Percentiles rank a stretch among this genome's conserved stretches.
Evolutionary conservation across 2,113 vertebrate genomes (phyloP).

Genomic region (Onychostruthus taczanowskii): DNA sequence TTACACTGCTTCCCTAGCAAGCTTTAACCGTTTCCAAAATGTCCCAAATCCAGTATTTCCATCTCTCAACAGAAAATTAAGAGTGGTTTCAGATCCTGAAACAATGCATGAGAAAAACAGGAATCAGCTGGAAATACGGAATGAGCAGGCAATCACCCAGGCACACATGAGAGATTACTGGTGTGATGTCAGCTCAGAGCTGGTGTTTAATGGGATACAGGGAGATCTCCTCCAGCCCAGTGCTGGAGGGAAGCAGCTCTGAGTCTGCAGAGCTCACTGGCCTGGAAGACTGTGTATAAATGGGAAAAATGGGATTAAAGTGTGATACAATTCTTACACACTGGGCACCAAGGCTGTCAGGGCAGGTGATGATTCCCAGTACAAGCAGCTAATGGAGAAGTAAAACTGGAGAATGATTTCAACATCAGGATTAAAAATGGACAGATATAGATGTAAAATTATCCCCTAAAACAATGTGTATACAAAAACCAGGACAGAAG

Average conservation of each 20-base stretch:
- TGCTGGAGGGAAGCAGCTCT: neutral
- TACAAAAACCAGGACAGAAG: neutral
- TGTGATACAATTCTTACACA: neutral
- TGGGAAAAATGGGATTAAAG: neutral
- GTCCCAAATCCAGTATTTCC: neutral
- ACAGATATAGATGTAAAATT: neutral
- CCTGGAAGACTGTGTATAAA: neutral
- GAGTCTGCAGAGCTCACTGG: neutral
- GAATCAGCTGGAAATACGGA: neutral
- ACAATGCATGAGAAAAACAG: fast-evolving
- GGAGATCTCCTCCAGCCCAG: neutral
- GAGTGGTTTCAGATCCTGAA: neutral
- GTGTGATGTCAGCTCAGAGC: neutral
- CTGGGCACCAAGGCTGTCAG: neutral
- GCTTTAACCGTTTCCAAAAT: neutral
- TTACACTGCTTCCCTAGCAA: neutral
- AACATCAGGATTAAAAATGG: neutral
- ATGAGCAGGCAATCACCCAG: neutral
- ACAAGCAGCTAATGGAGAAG: neutral
- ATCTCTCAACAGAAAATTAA: neutral
- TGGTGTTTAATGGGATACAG: neutral
- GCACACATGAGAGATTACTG: neutral
- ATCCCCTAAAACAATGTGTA: neutral
- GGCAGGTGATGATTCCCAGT: neutral
- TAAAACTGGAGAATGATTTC: neutral